Base-by-base conservation (phyloP, 2,888 invertebrate genomes). In the Athripsodes cinereus region DNA sequence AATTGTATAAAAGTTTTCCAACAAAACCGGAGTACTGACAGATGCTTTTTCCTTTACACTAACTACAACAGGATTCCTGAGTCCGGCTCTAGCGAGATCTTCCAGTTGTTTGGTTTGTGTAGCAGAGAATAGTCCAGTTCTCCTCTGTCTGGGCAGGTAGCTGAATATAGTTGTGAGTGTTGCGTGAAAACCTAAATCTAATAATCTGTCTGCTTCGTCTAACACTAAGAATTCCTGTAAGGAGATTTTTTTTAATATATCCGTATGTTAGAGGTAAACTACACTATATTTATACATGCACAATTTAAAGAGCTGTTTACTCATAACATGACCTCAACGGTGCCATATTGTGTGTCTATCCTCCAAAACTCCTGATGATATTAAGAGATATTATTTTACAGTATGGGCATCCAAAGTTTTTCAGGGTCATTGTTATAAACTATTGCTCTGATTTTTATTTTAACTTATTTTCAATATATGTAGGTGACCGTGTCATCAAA, bases 91-190 rank as follows among this genome's bases (percentile, higher is more conserved):
- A 53, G 97, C 90, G 13, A 99, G 75, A 67, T 93, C 90, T 62
- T 92, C 87, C 0, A 97, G 81, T 73, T 96, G 92, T 68, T 93
- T 92, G 0, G 97, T 97, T 76, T 98, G 98, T 1, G 99, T 99
- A 1, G 99, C 99, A 1, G 98, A 98, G 77, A 99, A 99, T n/a
- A 99, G 79, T 0, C 97, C 96, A 0, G 99, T 99, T 65, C 97
- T 81, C 26, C 99, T 81, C 69, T 96, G 94, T 34, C 95, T 86
- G 0, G 99, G 99, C 40, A 99, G 74, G 72, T 90, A 92, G 65
- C 88, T 87, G 2, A 99, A 79, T 66, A 99, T 97, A 16, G 88
- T 88, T 65, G 92, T 90, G 16, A 98, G 75, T 1, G 90, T 85
- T 13, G 83, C 78, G 66, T 88, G 88, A 72, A 99, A 99, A 1